These are phyloP conservation scores for Ormyrus labotus DNA, from an alignment of 2,888 invertebrate species.

Conservation along the genomic window DNA sequence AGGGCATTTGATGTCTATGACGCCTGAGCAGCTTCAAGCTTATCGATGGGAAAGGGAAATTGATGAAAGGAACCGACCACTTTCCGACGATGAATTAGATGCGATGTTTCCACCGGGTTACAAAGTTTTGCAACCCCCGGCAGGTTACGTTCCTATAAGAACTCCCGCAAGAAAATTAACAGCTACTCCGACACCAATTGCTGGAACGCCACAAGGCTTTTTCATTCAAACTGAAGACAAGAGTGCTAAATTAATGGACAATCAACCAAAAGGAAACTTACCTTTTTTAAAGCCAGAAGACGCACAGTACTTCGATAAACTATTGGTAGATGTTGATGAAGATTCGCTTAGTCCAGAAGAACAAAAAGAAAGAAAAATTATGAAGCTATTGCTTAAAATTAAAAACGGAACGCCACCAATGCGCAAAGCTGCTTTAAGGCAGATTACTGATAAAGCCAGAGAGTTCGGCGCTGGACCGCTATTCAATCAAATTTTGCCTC, in stretches of 20 bases:
- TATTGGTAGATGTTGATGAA: constrained; percentile 98
- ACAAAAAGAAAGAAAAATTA: constrained; percentile 98
- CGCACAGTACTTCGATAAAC: constrained; percentile 99
- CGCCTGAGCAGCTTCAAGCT: constrained; percentile 98
- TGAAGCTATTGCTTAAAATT: constrained; percentile 98
- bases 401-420: constrained; percentile 99
- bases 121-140: constrained; percentile 96
- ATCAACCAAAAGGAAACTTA: constrained; percentile 97
- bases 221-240: constrained; percentile 95
- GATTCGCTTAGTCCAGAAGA: constrained; percentile 96
- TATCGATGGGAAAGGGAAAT: constrained; percentile 99
- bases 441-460: constrained; percentile 98
- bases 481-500: constrained; percentile 98
- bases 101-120: constrained; percentile 98
- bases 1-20: constrained; percentile 97
- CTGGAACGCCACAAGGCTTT: constrained; percentile 94
- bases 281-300: constrained; percentile 98
- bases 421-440: constrained; percentile 97
- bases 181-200: constrained; percentile 98
- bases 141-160: constrained; percentile 95
- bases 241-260: constrained; percentile 92
- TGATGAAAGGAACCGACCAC: constrained; percentile 97
- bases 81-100: constrained; percentile 98
- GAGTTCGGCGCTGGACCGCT: constrained; percentile 99
- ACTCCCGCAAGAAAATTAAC: constrained; percentile 98